Conservation (phyloP, 2,888 invertebrate species). For the Imbricaverruca yamaguchii region DNA sequence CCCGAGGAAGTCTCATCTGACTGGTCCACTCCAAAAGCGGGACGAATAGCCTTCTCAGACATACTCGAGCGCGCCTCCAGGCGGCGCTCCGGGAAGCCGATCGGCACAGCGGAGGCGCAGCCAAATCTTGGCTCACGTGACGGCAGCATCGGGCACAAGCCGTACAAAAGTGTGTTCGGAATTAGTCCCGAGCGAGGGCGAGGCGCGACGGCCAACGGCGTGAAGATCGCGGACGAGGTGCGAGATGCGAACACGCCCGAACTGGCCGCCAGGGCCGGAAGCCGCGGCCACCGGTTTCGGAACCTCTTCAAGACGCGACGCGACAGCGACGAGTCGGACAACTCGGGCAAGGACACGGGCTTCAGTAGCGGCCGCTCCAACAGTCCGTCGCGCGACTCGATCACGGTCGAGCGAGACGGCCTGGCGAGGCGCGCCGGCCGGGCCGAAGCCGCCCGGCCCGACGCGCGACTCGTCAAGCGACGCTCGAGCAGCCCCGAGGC, state of each 20-base stretch:
- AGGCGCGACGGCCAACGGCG: too few species aligned
- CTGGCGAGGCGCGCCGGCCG: background rate
- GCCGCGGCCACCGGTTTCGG: background rate
- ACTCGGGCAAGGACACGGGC: conserved; percentile 14
- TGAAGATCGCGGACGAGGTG: too few species aligned
- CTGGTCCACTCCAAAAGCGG: background rate
- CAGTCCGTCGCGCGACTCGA: conserved; percentile 2
- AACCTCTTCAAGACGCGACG: background rate
- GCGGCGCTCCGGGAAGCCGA: background rate
- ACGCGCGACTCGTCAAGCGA: background rate
- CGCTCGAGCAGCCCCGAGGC: conserved; percentile 1
- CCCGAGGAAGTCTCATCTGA: background rate
- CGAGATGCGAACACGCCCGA: background rate
- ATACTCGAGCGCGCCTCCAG: background rate
- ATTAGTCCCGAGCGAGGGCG: too few species aligned
- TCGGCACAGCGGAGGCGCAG: background rate
- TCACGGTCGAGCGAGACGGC: background rate
- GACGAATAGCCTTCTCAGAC: background rate
- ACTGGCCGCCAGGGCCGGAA: background rate
- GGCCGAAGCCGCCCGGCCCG: background rate
- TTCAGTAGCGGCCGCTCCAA: conserved; percentile 14
- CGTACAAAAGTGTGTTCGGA: background rate
- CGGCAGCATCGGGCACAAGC: background rate
- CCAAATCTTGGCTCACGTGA: background rate
- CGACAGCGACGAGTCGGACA: conserved; percentile 17